Evolutionary conservation across 2,888 invertebrate species (phyloP).

Genomic region (Zhuqinia jingwanae): DNA sequence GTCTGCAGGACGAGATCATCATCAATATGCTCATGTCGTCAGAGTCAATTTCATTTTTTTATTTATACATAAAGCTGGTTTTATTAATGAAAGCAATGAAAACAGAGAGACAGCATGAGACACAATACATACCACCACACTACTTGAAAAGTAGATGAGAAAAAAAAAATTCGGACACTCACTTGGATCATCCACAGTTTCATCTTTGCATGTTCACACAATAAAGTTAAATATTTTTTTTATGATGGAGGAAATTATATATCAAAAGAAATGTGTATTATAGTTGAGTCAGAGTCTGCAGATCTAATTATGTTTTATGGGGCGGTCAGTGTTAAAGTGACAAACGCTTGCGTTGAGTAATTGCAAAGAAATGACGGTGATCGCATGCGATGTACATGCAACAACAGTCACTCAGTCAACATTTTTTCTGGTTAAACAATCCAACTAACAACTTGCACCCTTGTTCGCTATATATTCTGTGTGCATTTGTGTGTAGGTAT

Average conservation of each 20-base stretch:
- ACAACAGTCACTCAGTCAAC: too few relatives aligned
- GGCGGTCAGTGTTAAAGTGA: slow-evolving; percentile 62
- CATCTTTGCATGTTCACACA: neutral
- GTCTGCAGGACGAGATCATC: slow-evolving; percentile 19
- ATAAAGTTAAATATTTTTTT: neutral
- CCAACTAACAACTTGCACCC: neutral
- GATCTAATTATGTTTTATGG: slow-evolving; percentile 38
- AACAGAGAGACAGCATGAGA: slow-evolving; percentile 15
- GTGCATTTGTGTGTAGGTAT: neutral
- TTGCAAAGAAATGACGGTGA: slow-evolving; percentile 14
- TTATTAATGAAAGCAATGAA: slow-evolving; percentile 19
- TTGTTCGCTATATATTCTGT: neutral
- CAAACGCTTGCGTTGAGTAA: slow-evolving; percentile 36
- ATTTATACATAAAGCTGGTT: neutral
- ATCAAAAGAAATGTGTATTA: neutral
- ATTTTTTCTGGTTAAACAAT: slow-evolving; percentile 27
- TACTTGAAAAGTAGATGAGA: neutral
- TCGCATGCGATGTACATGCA: slow-evolving; percentile 44
- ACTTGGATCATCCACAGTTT: neutral
- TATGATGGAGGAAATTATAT: neutral
- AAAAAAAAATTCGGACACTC: neutral
- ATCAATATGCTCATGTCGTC: slow-evolving; percentile 28
- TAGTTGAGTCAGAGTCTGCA: neutral
- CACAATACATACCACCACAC: too few relatives aligned
- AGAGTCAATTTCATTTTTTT: neutral